Evolutionary conservation across 2,888 invertebrate species (phyloP), one percentile per base, ranked within the genome.

Genomic region (Tenodera sinensis): DNA sequence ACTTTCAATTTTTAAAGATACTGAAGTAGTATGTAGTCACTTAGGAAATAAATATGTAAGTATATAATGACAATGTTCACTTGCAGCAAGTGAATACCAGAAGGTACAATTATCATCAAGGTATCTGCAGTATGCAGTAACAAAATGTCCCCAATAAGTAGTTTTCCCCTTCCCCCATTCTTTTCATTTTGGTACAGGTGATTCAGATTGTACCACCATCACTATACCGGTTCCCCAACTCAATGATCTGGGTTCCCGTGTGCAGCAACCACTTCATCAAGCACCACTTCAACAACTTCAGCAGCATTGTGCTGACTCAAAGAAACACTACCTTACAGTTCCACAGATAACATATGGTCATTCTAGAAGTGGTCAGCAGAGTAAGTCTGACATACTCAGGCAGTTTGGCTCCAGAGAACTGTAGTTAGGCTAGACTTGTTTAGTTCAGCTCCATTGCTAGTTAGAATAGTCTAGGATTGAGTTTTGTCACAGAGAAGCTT

Each of bases 181-280:
- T 87, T 87, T 83, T 87, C 87, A 83, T 87, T 82, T 87, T 87
- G 87, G 83, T 87, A 83, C 87, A 87, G 87, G 87, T 87, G 87
- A 87, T 83, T 82, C 87, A 82, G 87, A 87, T 71, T 87, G 83
- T 87, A 87, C 87, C 87, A 87, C 87, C 87, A 87, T 87, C 87
- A 87, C 87, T 87, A 87, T 87, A 83, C 87, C 83, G 42, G 87
- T 87, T 83, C 87, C 87, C 87, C 81, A 86, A 86, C 81, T 82
- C 89, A 88, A 88, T 82, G 85, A 20, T 82, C 83, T 96, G 96
- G 94, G 96, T 95, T 90, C 93, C 96, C 91, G 95, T 96, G 91
- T 96, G 96, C 91, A 95, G 94, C 90, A 84, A 42, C 85, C 42
- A 88, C 88, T 88, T 42, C 87, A 82, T 81, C 87, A 81, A 83